Conservation (phyloP, 2,797 vertebrate genomes). For the Psittacula derbiana region DNA sequence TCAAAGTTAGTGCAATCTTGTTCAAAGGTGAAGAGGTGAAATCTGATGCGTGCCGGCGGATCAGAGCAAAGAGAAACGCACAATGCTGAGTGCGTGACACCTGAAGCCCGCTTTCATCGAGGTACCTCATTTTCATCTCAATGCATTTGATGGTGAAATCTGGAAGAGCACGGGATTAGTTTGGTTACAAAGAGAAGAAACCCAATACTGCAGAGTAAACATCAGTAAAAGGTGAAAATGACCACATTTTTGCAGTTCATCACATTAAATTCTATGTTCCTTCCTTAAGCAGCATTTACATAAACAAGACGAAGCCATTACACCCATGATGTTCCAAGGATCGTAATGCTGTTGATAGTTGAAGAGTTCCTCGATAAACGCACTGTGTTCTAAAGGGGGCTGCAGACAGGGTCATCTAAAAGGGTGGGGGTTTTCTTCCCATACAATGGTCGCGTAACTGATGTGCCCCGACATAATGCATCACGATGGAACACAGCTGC, state of each 20-base stretch:
- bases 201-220: slow-evolving; percentile 4
- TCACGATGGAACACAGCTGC: slow-evolving; percentile 61
- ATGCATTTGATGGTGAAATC: slow-evolving; percentile 33
- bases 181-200: slow-evolving; percentile 10
- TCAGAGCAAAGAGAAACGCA: slow-evolving; percentile 62
- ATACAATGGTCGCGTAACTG: slow-evolving; percentile 72
- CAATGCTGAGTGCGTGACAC: slow-evolving; percentile 27
- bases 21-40: slow-evolving; percentile 67
- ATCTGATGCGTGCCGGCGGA: slow-evolving; percentile 56
- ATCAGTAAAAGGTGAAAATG: slow-evolving; percentile 7
- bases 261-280: neutral
- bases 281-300: slow-evolving; percentile 17
- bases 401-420: slow-evolving; percentile 23
- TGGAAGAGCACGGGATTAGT: neutral
- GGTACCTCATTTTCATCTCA: slow-evolving; percentile 59
- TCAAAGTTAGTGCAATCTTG: slow-evolving; percentile 56
- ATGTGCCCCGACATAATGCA: slow-evolving; percentile 72
- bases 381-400: slow-evolving; percentile 1
- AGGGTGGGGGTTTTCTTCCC: slow-evolving; percentile 15
- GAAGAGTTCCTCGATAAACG: slow-evolving; percentile 23
- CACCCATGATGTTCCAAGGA: neutral
- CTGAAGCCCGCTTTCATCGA: slow-evolving; percentile 70
- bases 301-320: slow-evolving; percentile 29
- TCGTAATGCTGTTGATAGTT: slow-evolving; percentile 11
- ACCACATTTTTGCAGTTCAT: neutral